phyloP scores from a whole-genome alignment of 2,113 vertebrate species.

The Maccullochella peelii region DNA sequence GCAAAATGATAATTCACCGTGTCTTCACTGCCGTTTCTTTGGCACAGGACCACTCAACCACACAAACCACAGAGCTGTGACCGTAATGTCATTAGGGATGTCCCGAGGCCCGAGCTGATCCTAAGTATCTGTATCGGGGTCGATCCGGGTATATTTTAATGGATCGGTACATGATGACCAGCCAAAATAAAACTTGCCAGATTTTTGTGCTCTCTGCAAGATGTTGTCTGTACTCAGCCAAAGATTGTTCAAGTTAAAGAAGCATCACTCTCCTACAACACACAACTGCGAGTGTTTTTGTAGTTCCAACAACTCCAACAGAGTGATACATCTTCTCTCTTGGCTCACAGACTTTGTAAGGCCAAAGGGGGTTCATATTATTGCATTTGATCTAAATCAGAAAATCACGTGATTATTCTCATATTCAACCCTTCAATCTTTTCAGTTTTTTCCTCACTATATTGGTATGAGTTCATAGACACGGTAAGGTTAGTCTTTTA shows the following conservation, averaged over 20 bases:
- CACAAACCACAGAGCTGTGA: neutral
- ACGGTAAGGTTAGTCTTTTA: neutral
- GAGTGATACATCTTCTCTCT: too few relatives aligned
- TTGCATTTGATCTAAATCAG: slow-evolving; percentile 34
- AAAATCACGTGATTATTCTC: neutral
- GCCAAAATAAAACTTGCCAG: too few relatives aligned
- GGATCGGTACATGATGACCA: too few relatives aligned
- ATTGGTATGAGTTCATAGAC: neutral
- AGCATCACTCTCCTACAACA: too few relatives aligned
- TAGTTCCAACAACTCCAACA: too few relatives aligned
- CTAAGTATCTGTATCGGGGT: too few relatives aligned
- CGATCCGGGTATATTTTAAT: neutral
- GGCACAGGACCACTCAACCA: neutral
- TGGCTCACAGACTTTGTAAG: slow-evolving; percentile 4
- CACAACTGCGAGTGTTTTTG: too few relatives aligned
- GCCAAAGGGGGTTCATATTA: neutral
- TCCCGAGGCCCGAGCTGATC: too few relatives aligned
- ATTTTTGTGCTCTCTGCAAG: too few relatives aligned
- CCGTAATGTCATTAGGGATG: slow-evolving; percentile 6
- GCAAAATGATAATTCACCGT: slow-evolving; percentile 2
- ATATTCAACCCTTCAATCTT: slow-evolving; percentile 2
- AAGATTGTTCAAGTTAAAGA: too few relatives aligned
- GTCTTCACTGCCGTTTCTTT: slow-evolving; percentile 13
- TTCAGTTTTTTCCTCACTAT: neutral
- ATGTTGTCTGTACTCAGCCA: too few relatives aligned